These are phyloP conservation scores for Bicyclus anynana DNA, from an alignment of 1,140 invertebrate genomes.

Conservation along the genomic window DNA sequence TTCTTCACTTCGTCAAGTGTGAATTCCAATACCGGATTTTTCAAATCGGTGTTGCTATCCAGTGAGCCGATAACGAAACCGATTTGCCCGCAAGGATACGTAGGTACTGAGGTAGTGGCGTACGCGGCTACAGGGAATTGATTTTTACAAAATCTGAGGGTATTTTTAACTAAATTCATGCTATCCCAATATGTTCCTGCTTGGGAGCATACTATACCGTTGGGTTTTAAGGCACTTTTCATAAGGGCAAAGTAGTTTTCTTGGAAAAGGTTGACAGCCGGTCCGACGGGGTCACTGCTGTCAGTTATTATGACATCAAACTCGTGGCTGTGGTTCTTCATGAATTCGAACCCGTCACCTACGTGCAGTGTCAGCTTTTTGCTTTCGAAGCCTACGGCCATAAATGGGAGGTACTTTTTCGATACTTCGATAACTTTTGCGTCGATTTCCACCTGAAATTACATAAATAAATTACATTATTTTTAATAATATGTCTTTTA, in stretches of 20 bases:
- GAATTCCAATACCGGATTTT: slow-evolving; percentile 83
- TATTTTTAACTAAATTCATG: slow-evolving; percentile 85
- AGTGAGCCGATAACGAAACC: slow-evolving; percentile 92
- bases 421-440: slow-evolving; percentile 93
- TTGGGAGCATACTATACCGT: slow-evolving; percentile 95
- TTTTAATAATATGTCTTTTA: no score
- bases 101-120: slow-evolving; percentile 91
- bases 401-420: slow-evolving; percentile 92
- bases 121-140: slow-evolving; percentile 88
- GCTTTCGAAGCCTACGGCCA: slow-evolving; percentile 91
- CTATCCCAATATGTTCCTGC: slow-evolving; percentile 96
- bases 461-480: no score
- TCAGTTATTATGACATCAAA: slow-evolving; percentile 99
- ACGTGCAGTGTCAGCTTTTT: slow-evolving; percentile 91
- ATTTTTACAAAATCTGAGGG: slow-evolving; percentile 83
- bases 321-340: slow-evolving; percentile 89
- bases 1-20: slow-evolving; percentile 82
- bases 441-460: slow-evolving; percentile 93
- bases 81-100: slow-evolving; percentile 97
- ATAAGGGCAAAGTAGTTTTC: slow-evolving; percentile 93
- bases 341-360: slow-evolving; percentile 96
- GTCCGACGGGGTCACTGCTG: slow-evolving; percentile 96
- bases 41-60: slow-evolving; percentile 83
- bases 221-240: slow-evolving; percentile 87
- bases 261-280: slow-evolving; percentile 85